Conservation (phyloP, 2,113 vertebrate species). For the Protobothrops mucrosquamatus region DNA sequence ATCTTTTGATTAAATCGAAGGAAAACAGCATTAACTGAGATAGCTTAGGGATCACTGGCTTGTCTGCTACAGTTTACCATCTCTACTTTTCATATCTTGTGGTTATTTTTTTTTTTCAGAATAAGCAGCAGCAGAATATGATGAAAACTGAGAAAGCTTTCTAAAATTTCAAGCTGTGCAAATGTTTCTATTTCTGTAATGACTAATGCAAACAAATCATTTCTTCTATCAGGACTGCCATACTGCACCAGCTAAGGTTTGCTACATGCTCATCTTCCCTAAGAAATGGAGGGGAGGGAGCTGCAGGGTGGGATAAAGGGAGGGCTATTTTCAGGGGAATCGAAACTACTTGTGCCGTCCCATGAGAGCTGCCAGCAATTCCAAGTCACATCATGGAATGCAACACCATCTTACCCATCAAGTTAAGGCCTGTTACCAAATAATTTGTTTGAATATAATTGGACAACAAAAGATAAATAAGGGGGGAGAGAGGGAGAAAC, state of each 20-base stretch:
- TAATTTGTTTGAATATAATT: too few relatives aligned
- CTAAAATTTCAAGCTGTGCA: neutral
- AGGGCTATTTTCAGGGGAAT: neutral
- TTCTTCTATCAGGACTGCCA: neutral
- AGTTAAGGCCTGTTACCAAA: too few relatives aligned
- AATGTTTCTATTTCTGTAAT: conserved; percentile 2
- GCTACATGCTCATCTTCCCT: neutral
- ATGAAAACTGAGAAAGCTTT: neutral
- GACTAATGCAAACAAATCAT: neutral
- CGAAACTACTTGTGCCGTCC: too few relatives aligned
- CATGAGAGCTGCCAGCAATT: too few relatives aligned
- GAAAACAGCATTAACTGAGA: neutral
- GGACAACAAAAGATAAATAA: too few relatives aligned
- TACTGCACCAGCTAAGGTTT: neutral
- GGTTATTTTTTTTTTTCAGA: neutral
- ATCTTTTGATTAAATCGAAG: neutral
- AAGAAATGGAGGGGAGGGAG: neutral
- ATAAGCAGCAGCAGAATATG: neutral
- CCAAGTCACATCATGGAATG: too few relatives aligned
- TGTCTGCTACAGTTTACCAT: neutral
- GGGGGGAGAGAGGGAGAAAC: too few relatives aligned
- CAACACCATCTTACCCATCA: too few relatives aligned
- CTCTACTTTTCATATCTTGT: neutral
- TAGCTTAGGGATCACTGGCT: neutral
- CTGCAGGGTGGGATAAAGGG: neutral